Base-by-base conservation (phyloP, 1,140 invertebrate species). In the Macrosteles quadrilineatus region DNA sequence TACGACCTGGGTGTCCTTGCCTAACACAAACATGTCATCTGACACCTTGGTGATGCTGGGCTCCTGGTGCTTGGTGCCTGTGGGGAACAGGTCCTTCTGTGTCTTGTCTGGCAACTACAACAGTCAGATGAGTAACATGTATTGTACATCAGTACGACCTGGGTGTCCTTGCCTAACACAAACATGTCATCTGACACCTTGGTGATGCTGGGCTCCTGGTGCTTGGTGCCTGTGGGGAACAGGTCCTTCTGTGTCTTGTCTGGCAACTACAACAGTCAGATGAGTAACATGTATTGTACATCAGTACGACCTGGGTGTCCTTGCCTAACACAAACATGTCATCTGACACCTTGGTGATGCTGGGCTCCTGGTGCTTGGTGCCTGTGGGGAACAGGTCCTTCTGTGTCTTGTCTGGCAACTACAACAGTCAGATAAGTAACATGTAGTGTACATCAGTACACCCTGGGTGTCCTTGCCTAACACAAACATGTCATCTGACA, bases 331-430 rank as follows among this genome's bases (percentile, higher is more conserved):
- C 87, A 78, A 95, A 90, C 14, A 87, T 87, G 66, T 85, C 86
- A 72, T 91, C 87, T 6, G 88, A 86, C 71, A 95, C 81, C 79
- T 88, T 88, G 1, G 89, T 87, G 70, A 96, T 87, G 68, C 88
- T 87, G 6, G 96, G 95, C 77, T 98, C 95, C 27, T 88, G 84
- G 53, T 90, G 90, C 79, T 90, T 91, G n/a, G n/a, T n/a, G 50
- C 91, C 93, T 1, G 92, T 92, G 0, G 92, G 90, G 81, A 97
- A 97, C 21, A 98, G 82, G 76, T 95, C 92, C 77, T 89, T 90
- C 19, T 86, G 81, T 75, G 55, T 72, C 23, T 70, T 27, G 36
- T 70, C 55, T n/a, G n/a, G n/a, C n/a, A n/a, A n/a, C n/a, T n/a
- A n/a, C n/a, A n/a, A n/a, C n/a, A n/a, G n/a, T n/a, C n/a, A n/a